phyloP scores from a whole-genome alignment of 1,140 invertebrate species.

The Penaeus japonicus region DNA sequence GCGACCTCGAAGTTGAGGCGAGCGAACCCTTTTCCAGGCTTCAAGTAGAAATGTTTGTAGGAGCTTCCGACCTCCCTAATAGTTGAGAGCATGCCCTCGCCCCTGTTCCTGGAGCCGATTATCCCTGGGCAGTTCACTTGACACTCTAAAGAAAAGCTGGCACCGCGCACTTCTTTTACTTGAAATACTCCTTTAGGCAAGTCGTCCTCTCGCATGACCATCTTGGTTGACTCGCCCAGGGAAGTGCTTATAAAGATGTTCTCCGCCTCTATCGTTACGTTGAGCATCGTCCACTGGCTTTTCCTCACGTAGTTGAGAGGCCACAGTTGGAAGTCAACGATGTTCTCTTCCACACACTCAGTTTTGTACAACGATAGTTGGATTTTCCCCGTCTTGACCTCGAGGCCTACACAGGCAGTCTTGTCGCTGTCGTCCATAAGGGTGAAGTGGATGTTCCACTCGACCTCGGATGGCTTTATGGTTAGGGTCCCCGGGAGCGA shows the following conservation, averaged over 20 bases:
- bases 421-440: background rate
- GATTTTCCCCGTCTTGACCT: background rate
- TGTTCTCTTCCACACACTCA: background rate
- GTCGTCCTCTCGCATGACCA: background rate
- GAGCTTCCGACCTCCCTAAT: background rate
- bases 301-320: background rate
- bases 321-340: background rate
- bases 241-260: background rate
- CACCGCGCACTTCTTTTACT: background rate
- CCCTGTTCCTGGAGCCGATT: background rate
- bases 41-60: conserved; percentile 18
- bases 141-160: background rate
- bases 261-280: background rate
- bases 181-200: background rate
- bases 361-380: background rate
- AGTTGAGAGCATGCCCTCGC: background rate
- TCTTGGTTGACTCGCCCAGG: background rate
- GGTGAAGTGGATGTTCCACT: conserved; percentile 4
- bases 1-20: background rate
- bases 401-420: background rate
- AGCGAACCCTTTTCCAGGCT: background rate
- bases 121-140: background rate
- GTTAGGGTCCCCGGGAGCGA: no score
- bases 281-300: background rate
- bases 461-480: no score